Conservation (phyloP, 2,797 vertebrate genomes). For the Pelobates cultripes region DNA sequence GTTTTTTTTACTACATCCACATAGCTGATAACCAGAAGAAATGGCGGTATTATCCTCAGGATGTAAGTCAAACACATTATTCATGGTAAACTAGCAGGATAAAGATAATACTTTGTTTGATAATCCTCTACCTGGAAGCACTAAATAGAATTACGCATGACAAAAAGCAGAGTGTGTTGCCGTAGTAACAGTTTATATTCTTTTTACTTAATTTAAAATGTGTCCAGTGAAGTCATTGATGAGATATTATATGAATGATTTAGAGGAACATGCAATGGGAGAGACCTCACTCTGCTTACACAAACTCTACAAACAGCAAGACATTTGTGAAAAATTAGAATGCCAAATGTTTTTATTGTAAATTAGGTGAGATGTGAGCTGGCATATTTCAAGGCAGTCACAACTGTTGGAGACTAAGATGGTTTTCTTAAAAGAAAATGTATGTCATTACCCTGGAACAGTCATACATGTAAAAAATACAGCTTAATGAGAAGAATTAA, state of each 20-base stretch:
- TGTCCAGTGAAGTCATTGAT: neutral
- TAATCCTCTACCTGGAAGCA: constrained; percentile 15
- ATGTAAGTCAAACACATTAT: neutral
- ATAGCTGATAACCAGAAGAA: constrained; percentile 17
- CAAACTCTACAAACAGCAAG: neutral
- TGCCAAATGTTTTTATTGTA: constrained; percentile 23
- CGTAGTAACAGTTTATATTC: constrained; percentile 21
- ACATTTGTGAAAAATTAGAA: constrained; percentile 10
- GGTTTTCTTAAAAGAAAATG: constrained; percentile 2
- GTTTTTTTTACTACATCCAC: neutral
- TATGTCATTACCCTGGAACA: constrained; percentile 2
- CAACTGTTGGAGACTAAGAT: neutral
- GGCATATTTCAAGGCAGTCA: constrained; percentile 3
- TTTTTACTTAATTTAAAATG: neutral
- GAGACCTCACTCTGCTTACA: neutral
- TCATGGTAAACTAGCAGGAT: constrained; percentile 21
- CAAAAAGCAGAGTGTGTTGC: constrained; percentile 11
- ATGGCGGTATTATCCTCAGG: constrained; percentile 31
- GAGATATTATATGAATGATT: constrained; percentile 6
- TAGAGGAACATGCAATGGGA: neutral
- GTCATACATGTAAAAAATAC: neutral
- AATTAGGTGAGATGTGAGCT: constrained; percentile 14
- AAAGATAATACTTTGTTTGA: constrained; percentile 26
- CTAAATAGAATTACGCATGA: constrained; percentile 22
- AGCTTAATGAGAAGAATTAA: neutral